phyloP scores from a whole-genome alignment of 37 sponge, comb jelly and placozoan species.

The Diacarnus erythraeanus region DNA sequence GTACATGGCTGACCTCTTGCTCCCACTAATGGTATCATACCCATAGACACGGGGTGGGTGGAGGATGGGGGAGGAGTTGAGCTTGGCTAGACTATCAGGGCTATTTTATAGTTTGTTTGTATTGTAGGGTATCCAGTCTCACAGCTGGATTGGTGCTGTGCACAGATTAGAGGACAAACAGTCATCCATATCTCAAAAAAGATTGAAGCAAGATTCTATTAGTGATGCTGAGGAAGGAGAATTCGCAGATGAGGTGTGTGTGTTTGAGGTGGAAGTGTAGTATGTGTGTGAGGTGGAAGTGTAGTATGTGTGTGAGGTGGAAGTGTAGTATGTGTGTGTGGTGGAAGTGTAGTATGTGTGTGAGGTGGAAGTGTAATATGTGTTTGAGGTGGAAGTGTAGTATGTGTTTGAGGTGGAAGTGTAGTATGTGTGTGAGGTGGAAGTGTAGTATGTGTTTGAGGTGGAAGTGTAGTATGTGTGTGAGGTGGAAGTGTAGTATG shows the following conservation, averaged over 20 bases:
- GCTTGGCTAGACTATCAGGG: too few relatives aligned
- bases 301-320: too few relatives aligned
- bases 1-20: constrained; percentile 68
- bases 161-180: not conserved
- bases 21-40: constrained; percentile 61
- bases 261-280: not conserved
- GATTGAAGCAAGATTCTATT: constrained; percentile 26
- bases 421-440: too few relatives aligned
- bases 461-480: too few relatives aligned
- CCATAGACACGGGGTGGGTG: not conserved
- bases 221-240: constrained; percentile 47
- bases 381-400: too few relatives aligned
- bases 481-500: too few relatives aligned
- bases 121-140: not conserved
- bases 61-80: not conserved
- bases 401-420: too few relatives aligned
- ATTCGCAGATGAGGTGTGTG: not conserved
- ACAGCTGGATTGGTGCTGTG: not conserved
- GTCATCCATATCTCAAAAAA: not conserved
- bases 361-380: too few relatives aligned
- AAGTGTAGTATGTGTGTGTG: too few relatives aligned
- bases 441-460: too few relatives aligned
- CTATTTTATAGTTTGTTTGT: not conserved
- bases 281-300: too few relatives aligned
- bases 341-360: too few relatives aligned